Conservation (phyloP, 2,113 vertebrate genomes). For the Megaceryle torquata region DNA sequence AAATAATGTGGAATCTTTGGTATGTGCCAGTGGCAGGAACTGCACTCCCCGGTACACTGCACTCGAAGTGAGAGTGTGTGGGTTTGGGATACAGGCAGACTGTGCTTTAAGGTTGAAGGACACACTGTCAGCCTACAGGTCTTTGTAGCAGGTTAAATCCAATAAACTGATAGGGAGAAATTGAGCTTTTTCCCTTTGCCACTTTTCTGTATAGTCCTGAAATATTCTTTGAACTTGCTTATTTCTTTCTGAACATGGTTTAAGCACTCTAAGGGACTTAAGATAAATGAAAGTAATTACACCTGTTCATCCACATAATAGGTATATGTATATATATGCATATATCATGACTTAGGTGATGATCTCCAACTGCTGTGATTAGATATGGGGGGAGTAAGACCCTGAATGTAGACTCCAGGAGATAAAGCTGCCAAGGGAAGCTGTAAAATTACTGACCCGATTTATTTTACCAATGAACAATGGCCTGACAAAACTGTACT, state of each 20-base stretch:
- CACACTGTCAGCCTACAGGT: background rate
- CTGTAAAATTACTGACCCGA: background rate
- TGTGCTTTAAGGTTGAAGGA: background rate
- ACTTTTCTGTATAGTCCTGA: background rate
- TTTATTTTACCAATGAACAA: background rate
- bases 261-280: background rate
- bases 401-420: background rate
- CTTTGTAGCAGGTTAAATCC: background rate
- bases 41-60: background rate
- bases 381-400: background rate
- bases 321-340: rapidly evolving
- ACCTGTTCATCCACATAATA: too few relatives aligned
- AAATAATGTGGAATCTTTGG: slow-evolving; percentile 70
- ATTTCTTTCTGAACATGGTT: background rate
- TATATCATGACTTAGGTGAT: rapidly evolving
- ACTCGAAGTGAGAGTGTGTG: background rate
- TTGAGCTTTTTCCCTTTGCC: background rate
- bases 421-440: background rate
- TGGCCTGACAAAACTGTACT: background rate
- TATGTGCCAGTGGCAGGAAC: slow-evolving; percentile 71
- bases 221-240: background rate
- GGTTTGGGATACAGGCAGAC: background rate
- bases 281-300: background rate
- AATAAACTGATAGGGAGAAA: background rate
- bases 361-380: background rate